Percentiles rank a stretch among this genome's conserved stretches.
phyloP scores from a whole-genome alignment of 1,140 invertebrate species.

The Hycleus cichorii region DNA sequence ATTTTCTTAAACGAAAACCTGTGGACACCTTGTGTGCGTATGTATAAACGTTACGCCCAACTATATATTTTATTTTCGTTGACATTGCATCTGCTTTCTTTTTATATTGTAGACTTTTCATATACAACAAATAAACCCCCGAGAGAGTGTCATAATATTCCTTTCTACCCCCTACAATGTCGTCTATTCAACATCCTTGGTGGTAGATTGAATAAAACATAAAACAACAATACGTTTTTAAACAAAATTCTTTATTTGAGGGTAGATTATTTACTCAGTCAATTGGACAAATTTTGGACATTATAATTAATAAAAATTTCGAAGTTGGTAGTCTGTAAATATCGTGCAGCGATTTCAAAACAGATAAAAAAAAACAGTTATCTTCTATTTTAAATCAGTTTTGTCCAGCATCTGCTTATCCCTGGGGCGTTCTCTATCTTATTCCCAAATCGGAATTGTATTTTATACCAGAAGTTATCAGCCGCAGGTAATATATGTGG shows the following conservation, averaged over 20 bases:
- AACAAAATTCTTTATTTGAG: neutral
- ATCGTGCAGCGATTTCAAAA: no score
- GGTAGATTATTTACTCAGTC: neutral
- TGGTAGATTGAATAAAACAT: slow-evolving; percentile 27
- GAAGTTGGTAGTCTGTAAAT: neutral
- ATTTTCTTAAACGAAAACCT: slow-evolving; percentile 7
- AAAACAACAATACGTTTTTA: neutral
- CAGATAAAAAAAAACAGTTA: no score
- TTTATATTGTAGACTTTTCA: slow-evolving; percentile 4
- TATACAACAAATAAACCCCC: slow-evolving; percentile 23
- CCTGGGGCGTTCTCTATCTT: no score
- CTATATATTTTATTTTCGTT: slow-evolving; percentile 23
- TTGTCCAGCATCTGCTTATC: no score
- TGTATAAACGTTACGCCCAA: slow-evolving; percentile 24
- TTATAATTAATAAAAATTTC: neutral
- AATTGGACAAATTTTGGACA: no score
- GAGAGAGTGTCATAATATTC: slow-evolving; percentile 37
- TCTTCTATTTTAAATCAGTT: no score
- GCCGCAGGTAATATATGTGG: neutral
- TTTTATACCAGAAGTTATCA: neutral
- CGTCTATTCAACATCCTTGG: slow-evolving; percentile 26
- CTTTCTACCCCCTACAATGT: slow-evolving; percentile 29
- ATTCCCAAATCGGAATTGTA: no score
- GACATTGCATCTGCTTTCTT: slow-evolving; percentile 30
- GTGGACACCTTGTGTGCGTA: slow-evolving; percentile 14